Base-by-base conservation (phyloP, 2,888 invertebrate species). In the Griposia aprilina region DNA sequence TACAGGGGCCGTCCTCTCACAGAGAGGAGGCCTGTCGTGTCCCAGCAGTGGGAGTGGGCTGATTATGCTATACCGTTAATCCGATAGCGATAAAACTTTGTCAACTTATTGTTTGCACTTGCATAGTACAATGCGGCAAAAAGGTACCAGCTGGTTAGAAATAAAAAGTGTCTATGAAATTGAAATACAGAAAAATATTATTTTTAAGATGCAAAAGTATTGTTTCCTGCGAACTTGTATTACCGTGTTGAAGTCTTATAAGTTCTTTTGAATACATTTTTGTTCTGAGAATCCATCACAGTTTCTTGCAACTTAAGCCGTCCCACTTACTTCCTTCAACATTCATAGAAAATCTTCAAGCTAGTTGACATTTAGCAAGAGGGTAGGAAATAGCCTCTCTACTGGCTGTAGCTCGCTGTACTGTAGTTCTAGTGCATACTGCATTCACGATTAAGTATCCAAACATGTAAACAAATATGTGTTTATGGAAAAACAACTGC, bases 311-410 rank as follows among this genome's bases (percentile, higher is more conserved):
- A 45, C 10, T 1, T 13, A 8, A n/a, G 41, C 11, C 5, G 11
- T 26, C 4, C 36, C 26, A 65, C 26, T 65, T 74, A 60, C 48
- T 69, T 36, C 17, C 15, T 65, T 48, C 11, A 71, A 26, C n/a
- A 36, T 69, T 83, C 36, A 55, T 20, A 55, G 52, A 78, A 69
- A 55, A 55, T 50, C 26, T 74, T 13, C 26, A 66, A 80, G 30
- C 41, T 83, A 20, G 60, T 60, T 79, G 81, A 74, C 74, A 74
- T 80, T 80, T 62, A 70, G 26, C 50, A 52, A n/a, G 45, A 70
- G 60, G 15, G 52, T 72, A 63, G 62, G 50, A 80, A 80, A 71
- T 84, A 63, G 62, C 70, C 70, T 74, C 70, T 67, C 23, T 26
- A 30, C 30, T n/a, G 2, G 1, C 36, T 41, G 50, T 10, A 65